Percentiles rank a stretch among this genome's conserved stretches.
Conservation (phyloP, 2,113 vertebrate genomes). For the Melanerpes formicivorus region DNA sequence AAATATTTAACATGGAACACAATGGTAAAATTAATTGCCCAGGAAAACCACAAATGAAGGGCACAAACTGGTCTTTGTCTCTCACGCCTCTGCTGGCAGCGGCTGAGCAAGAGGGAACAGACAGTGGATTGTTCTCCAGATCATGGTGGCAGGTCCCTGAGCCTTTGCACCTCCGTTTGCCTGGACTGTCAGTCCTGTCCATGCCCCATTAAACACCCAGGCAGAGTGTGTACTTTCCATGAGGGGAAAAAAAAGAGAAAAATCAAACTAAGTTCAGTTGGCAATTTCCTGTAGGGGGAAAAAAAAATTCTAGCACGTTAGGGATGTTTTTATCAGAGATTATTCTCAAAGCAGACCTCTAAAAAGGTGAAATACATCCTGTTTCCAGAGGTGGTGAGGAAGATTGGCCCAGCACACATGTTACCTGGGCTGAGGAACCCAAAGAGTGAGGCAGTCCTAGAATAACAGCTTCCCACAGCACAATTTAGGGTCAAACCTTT, state of each 20-base stretch:
- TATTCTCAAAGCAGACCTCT: not conserved
- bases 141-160: not conserved
- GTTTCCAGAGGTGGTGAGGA: not conserved
- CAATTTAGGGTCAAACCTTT: not conserved
- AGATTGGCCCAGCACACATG: not conserved
- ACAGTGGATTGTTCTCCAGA: constrained; percentile 26
- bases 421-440: not conserved
- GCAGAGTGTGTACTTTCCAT: not conserved
- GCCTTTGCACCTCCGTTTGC: not conserved
- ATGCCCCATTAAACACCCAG: not conserved
- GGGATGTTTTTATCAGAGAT: not conserved
- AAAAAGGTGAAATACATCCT: not conserved
- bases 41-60: not conserved
- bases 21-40: constrained; percentile 12
- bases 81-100: not conserved
- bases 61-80: constrained; percentile 1
- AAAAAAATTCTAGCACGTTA: not conserved
- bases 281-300: not conserved
- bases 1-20: not conserved
- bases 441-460: not conserved
- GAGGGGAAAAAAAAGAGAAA: not conserved
- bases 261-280: not conserved
- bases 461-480: not conserved
- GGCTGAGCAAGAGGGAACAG: not conserved
- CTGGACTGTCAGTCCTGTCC: not conserved